Conservation (phyloP, 2,113 vertebrate genomes). For the Dinomys branickii region DNA sequence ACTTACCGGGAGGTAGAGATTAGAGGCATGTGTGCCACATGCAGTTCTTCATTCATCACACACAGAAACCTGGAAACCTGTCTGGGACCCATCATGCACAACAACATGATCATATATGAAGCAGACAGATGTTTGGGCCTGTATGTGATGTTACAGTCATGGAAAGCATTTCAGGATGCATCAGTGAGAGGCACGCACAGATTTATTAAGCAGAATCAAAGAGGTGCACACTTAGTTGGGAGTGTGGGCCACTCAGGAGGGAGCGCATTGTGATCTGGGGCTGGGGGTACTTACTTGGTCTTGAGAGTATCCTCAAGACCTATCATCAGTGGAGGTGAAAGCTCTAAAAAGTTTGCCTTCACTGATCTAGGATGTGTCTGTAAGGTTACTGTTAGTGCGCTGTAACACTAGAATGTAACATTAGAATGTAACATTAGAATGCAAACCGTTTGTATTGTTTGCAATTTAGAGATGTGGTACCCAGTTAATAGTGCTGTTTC, state of each 20-base stretch:
- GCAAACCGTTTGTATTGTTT: neutral
- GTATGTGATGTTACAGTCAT: neutral
- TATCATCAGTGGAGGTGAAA: neutral
- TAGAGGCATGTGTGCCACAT: neutral
- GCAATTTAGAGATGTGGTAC: neutral
- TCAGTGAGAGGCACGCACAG: neutral
- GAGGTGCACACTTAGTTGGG: neutral
- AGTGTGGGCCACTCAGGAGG: neutral
- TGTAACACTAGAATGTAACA: too few relatives aligned
- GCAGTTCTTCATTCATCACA: neutral
- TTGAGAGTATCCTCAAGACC: neutral
- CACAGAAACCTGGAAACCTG: neutral
- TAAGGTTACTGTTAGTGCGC: neutral
- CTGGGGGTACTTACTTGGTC: neutral
- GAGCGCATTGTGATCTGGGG: neutral
- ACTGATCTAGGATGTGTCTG: neutral
- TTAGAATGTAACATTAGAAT: too few relatives aligned
- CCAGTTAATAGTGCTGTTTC: neutral
- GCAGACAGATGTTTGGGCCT: neutral
- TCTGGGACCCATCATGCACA: neutral
- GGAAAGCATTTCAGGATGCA: neutral
- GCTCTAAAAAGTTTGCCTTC: neutral
- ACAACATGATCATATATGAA: neutral
- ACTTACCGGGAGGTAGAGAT: neutral
- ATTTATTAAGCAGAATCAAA: neutral